Evolutionary conservation across 2,113 vertebrate species (phyloP).

Genomic region (Fregetta grallaria): DNA sequence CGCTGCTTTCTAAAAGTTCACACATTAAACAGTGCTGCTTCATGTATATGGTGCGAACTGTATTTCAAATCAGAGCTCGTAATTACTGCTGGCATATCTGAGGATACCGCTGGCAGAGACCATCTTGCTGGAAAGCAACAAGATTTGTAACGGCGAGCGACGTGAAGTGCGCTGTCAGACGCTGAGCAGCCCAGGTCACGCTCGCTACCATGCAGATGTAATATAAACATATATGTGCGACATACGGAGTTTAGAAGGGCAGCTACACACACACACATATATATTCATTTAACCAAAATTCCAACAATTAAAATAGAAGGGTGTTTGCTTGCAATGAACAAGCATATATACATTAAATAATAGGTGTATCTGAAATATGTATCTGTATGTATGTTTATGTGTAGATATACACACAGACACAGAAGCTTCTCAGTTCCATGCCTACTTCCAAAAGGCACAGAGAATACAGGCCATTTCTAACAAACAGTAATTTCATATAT

Average conservation of each 20-base stretch:
- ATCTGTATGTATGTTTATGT: too few species aligned
- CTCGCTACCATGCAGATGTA: too few species aligned
- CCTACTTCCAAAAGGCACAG: background rate
- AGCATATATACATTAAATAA: background rate
- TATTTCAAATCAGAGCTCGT: background rate
- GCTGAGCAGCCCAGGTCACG: accelerated
- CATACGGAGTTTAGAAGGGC: background rate
- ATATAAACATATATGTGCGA: accelerated
- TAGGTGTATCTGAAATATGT: background rate
- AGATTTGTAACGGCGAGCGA: background rate
- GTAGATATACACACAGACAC: background rate
- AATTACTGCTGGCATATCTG: background rate
- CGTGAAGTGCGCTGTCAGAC: accelerated
- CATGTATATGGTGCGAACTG: background rate
- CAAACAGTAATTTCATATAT: background rate
- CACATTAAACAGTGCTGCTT: background rate
- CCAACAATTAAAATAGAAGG: background rate
- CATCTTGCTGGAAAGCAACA: constrained; percentile 2
- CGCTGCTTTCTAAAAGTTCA: background rate
- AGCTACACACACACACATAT: background rate
- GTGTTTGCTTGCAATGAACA: background rate
- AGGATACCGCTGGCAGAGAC: background rate
- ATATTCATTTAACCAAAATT: background rate
- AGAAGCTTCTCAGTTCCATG: background rate
- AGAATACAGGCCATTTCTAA: background rate